Conservation (phyloP, 2,888 invertebrate species). For the Miltochrista miniata region DNA sequence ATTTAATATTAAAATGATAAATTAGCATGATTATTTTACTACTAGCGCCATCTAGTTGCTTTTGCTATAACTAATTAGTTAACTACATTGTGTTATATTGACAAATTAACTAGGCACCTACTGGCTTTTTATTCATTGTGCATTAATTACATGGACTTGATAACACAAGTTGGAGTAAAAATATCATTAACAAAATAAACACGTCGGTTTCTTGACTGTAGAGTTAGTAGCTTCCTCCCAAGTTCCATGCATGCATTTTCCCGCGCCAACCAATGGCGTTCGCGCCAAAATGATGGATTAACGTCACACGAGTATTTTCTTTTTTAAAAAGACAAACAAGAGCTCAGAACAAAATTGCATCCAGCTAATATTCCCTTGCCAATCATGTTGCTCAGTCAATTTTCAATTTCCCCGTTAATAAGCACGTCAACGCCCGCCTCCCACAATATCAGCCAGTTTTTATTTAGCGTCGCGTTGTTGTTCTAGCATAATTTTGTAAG, state of each 20-base stretch:
- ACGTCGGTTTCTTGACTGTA: conserved; percentile 8
- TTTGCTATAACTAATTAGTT: conserved; percentile 11
- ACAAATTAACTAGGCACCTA: neutral
- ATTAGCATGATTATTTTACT: conserved; percentile 1
- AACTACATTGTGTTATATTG: neutral
- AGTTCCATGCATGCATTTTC: conserved; percentile 27
- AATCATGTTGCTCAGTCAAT: conserved; percentile 79
- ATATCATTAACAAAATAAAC: neutral
- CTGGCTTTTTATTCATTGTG: neutral
- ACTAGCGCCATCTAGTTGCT: conserved; percentile 35
- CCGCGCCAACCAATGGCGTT: conserved; percentile 37
- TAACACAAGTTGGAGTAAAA: too few relatives aligned
- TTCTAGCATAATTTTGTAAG: conserved; percentile 24
- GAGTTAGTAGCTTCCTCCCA: too few relatives aligned
- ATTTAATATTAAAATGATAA: too few relatives aligned
- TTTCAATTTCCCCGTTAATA: conserved; percentile 82
- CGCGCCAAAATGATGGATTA: conserved; percentile 73
- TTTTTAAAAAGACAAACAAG: conserved; percentile 68
- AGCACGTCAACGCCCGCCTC: conserved; percentile 70
- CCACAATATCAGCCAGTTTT: conserved; percentile 64
- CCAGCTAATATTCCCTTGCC: conserved; percentile 80
- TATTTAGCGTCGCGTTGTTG: conserved; percentile 42
- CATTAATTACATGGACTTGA: neutral
- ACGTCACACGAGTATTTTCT: conserved; percentile 68
- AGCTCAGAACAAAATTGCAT: conserved; percentile 67